Evolutionary conservation across 2,113 vertebrate species (phyloP).

Genomic region (Ciconia stormi): DNA sequence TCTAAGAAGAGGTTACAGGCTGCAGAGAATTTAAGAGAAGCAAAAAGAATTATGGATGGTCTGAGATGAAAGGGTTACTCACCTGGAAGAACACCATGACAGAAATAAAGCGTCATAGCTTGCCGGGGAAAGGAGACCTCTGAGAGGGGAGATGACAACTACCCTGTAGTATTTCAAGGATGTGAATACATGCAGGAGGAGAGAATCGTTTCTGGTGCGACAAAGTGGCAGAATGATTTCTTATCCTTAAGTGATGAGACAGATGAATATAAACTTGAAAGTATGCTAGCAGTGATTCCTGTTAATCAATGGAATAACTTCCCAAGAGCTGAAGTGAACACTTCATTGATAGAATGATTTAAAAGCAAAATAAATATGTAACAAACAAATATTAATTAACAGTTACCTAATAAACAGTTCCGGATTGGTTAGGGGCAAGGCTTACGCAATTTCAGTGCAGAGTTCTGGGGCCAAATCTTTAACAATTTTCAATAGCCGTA

Average conservation of each 20-base stretch:
- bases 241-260: neutral
- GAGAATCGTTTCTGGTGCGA: neutral
- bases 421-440: neutral
- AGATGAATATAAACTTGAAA: neutral
- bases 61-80: neutral
- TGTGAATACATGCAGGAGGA: neutral
- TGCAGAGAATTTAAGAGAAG: neutral
- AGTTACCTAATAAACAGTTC: neutral
- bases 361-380: neutral
- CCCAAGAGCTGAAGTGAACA: neutral
- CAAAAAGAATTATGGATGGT: neutral
- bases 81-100: neutral
- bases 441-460: neutral
- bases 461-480: neutral
- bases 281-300: neutral
- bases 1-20: neutral
- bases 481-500: neutral
- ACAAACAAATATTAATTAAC: neutral
- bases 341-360: neutral
- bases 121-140: neutral
- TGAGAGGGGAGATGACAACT: neutral
- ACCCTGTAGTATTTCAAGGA: neutral
- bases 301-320: neutral
- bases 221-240: neutral
- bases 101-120: slow-evolving; percentile 1